phyloP scores from a whole-genome alignment of 2,113 vertebrate species.

The Bos taurus region DNA sequence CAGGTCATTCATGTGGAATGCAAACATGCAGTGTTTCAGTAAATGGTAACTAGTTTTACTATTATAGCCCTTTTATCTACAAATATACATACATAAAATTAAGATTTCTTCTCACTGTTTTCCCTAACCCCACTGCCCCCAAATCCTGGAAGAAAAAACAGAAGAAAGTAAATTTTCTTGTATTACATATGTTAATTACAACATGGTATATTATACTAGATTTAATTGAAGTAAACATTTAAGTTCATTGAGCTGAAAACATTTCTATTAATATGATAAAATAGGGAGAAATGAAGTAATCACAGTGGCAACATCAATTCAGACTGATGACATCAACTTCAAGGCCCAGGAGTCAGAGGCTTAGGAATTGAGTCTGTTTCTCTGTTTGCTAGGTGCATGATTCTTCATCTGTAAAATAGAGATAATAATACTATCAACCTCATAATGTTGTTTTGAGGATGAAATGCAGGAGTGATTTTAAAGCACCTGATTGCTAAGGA shows the following conservation, averaged over 20 bases:
- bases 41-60: background rate
- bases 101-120: background rate
- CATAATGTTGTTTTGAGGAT: background rate
- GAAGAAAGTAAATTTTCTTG: background rate
- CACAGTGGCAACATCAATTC: background rate
- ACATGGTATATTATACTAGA: background rate
- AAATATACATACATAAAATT: background rate
- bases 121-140: background rate
- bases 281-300: background rate
- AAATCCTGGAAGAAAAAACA: background rate
- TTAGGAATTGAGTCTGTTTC: background rate
- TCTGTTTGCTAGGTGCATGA: accelerated
- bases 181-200: background rate
- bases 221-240: background rate
- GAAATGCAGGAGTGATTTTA: background rate
- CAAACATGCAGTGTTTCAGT: background rate
- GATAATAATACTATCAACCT: background rate
- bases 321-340: background rate
- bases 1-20: background rate
- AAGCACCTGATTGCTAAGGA: background rate
- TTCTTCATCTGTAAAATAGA: background rate
- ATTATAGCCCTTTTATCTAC: background rate
- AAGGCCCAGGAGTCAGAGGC: background rate
- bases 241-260: background rate
- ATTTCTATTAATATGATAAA: background rate